Base-by-base conservation (phyloP, 1,140 invertebrate species). In the Megathymus violae region DNA sequence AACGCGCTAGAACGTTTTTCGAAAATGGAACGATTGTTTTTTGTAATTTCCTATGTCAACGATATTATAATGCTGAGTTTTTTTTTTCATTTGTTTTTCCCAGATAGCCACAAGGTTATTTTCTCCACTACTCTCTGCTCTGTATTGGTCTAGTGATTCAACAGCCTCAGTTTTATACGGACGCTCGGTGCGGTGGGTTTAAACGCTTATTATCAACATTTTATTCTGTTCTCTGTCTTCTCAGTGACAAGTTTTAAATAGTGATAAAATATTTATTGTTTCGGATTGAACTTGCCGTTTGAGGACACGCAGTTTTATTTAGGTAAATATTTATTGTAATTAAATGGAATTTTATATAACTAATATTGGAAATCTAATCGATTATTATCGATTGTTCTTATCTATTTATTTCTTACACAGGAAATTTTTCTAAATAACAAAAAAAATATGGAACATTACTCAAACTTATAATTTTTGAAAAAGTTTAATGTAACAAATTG, bases 101-200 rank as follows among this genome's bases (percentile, higher is more conserved):
- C 69, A 67, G 70, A 73, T 66, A n/a, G 62, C 65, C 47, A 44
- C 61, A 59, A 62, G 22, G 63, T 50, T 60, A 50, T 70, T 67
- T 36, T 25, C 31, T 36, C 40, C 40, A 46, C 40, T 10, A 5
- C 46, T 19, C 50, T 43, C 15, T 27, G 41, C 38, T 47, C 47
- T 25, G 31, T 36, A 11, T 51, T 17, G 15, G 36, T 17, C 15
- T 43, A 60, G 17, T 46, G 10, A 19, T 48, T 48, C 11, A n/a
- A 44, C 14, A 16, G 31, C 48, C 66, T 46, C 80, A 85, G 82
- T 85, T 76, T 77, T 77, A 54, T 64, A 69, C 64, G 70, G 75
- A 84, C 79, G 81, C 80, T 86, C 80, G 75, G 73, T 69, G 79
- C 74, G 83, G 80, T 82, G 75, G 73, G 77, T 76, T 74, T 69